Evolutionary conservation across 2,113 vertebrate genomes (phyloP).

Genomic region (Aldabrachelys gigantea): DNA sequence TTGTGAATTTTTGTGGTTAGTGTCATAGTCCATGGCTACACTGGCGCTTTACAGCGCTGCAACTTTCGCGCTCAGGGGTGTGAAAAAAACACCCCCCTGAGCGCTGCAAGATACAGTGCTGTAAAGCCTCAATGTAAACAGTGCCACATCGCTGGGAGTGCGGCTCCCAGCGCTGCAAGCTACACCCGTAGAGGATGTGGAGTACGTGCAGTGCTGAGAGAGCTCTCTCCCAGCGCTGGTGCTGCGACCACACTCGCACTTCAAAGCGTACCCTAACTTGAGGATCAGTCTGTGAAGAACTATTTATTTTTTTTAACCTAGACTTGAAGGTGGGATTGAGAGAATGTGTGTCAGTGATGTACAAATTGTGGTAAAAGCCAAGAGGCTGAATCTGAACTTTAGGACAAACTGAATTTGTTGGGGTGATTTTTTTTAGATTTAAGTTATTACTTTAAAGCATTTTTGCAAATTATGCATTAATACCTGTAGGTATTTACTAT

Average conservation of each 20-base stretch:
- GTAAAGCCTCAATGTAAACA: too few species aligned
- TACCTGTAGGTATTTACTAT: neutral
- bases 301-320: neutral
- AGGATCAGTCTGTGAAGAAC: neutral
- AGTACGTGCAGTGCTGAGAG: too few species aligned
- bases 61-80: too few species aligned
- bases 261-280: neutral
- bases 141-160: too few species aligned
- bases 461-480: neutral
- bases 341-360: neutral
- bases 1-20: conserved; percentile 7
- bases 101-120: too few species aligned
- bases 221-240: too few species aligned
- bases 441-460: neutral
- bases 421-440: neutral
- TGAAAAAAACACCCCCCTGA: too few species aligned
- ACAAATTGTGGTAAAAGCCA: neutral
- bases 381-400: neutral
- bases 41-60: too few species aligned
- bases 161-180: too few species aligned
- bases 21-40: neutral
- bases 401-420: neutral
- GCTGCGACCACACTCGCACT: too few species aligned
- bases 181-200: too few species aligned
- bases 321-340: neutral